Base-by-base conservation (phyloP, 2,888 invertebrate genomes). In the Lycia hirtaria region DNA sequence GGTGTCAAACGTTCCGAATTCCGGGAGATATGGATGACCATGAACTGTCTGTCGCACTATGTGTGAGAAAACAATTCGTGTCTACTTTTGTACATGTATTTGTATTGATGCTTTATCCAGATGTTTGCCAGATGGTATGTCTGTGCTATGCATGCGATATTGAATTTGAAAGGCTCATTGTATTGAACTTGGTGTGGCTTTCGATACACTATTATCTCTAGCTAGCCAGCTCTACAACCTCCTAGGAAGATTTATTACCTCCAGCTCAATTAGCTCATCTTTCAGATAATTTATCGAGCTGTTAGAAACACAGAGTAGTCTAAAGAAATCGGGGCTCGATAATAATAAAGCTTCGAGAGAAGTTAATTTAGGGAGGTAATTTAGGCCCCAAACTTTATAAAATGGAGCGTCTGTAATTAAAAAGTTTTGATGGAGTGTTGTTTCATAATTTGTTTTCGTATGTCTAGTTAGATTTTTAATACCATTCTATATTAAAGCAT, bases 111-210 rank as follows among this genome's bases (percentile, higher is more conserved):
- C 20, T 3, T 44, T 26, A 49, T 32, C 52, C 61, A 64, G 44
- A 49, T 62, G 57, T 57, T 10, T 41, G 56, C 55, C 65, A 65
- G 57, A 62, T 62, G 59, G 30, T 50, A 28, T 48, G 14, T 30
- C 44, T 35, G 44, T 48, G 30, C 56, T 28, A 20, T 51, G 43
- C 30, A 44, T 43, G 26, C 15, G 19, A 12, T 44, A 51, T 56
- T 61, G 47, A 56, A 63, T 48, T 56, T 61, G 47, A 56, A 63
- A 60, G 35, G 43, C 22, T 47, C 40, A 64, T 64, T 63, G 62
- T 62, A 64, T 57, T 44, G 45, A 53, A 50, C 53, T 63, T 35
- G 47, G 52, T 49, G 20, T 22, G 22, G 24, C 35, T 19, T 56
- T 41, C 26, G 45, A 56, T 30, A 54, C 47, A 40, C 30, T 38